Conservation (phyloP, 1,140 invertebrate species). For the Drosophila repletoides region DNA sequence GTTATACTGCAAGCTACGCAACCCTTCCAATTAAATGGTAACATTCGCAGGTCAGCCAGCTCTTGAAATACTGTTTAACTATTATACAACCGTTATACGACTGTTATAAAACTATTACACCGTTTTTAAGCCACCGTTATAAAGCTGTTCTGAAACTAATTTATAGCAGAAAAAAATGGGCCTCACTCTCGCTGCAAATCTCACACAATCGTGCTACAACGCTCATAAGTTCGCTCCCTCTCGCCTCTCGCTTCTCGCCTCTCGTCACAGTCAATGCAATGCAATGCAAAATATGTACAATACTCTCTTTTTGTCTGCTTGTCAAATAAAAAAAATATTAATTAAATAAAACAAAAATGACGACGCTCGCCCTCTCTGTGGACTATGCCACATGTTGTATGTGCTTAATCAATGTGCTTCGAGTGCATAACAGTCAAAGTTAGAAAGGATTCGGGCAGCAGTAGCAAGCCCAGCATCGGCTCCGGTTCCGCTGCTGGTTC, state of each 20-base stretch:
- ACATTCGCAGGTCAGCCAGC: too few species aligned
- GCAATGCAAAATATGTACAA: conserved; percentile 40
- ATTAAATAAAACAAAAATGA: conserved; percentile 13
- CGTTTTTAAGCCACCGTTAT: not conserved
- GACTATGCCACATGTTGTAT: conserved; percentile 6
- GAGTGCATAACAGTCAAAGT: conserved; percentile 46
- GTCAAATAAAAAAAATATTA: conserved; percentile 11
- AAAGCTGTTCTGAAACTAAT: not conserved
- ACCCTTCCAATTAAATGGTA: too few species aligned
- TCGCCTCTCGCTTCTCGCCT: not conserved
- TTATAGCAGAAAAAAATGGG: not conserved
- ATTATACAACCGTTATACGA: conserved; percentile 1
- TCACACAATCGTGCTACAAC: conserved; percentile 1
- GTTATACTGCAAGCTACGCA: not conserved
- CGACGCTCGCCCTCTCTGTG: conserved; percentile 24
- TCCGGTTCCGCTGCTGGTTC: conserved; percentile 8
- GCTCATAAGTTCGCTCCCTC: not conserved
- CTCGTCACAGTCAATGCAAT: conserved; percentile 20
- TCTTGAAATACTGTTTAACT: not conserved
- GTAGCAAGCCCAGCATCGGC: conserved; percentile 30
- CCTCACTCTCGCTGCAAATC: not conserved
- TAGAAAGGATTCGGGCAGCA: conserved; percentile 57
- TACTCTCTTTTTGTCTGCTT: conserved; percentile 51
- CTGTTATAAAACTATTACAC: conserved; percentile 3
- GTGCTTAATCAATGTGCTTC: not conserved